Evolutionary conservation across 2,797 vertebrate species (phyloP).

Genomic region (Allochrocebus solatus): DNA sequence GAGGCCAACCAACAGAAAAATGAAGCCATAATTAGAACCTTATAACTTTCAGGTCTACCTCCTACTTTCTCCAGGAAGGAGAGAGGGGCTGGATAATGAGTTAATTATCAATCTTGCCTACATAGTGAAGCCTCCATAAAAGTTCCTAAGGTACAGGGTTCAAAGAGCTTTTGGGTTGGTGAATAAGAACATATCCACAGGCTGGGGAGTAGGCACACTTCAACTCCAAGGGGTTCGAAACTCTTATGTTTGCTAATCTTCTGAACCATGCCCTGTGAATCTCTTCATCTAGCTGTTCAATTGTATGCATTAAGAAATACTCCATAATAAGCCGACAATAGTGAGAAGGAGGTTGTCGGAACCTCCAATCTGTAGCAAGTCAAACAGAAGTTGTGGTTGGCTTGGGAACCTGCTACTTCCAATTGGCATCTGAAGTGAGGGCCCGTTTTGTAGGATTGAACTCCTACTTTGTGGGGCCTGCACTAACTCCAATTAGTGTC

Average conservation of each 20-base stretch:
- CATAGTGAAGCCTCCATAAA: neutral
- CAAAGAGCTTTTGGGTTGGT: neutral
- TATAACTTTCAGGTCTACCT: neutral
- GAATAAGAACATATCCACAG: neutral
- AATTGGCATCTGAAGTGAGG: neutral
- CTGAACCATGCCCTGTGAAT: neutral
- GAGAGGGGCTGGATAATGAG: neutral
- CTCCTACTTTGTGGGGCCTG: neutral
- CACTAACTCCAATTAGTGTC: neutral
- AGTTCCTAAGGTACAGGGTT: neutral
- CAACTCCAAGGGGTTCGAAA: neutral
- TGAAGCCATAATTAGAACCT: neutral
- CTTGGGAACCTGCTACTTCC: neutral
- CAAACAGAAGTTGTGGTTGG: neutral
- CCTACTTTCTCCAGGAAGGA: neutral
- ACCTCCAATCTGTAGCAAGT: neutral
- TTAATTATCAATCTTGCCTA: neutral
- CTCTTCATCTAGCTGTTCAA: neutral
- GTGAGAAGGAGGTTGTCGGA: neutral
- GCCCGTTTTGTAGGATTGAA: neutral
- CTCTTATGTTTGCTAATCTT: neutral
- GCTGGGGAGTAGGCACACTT: neutral
- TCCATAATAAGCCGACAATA: neutral
- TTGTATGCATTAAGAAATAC: neutral
- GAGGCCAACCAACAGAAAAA: neutral